Base-by-base conservation (phyloP, 2,113 vertebrate species). In the Maccullochella peelii region DNA sequence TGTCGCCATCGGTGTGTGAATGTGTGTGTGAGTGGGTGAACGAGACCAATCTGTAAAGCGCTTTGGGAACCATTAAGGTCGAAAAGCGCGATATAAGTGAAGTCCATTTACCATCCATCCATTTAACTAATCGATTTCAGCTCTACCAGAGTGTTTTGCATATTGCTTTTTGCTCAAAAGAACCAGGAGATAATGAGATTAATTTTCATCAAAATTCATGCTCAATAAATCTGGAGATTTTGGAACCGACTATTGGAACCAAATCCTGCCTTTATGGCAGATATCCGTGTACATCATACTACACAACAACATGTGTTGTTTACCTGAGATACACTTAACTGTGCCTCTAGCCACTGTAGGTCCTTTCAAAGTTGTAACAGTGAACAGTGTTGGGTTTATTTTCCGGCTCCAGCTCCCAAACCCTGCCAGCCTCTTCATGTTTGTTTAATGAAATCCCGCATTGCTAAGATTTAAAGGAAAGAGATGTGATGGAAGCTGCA, bases 391-490 rank as follows among this genome's bases (percentile, higher is more conserved):
- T 42, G 5, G 21, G 23, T 76, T 78, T 44, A 54, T 54, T 87
- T 40, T 42, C 40, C 61, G 65, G 59, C 73, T 63, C 55, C 61
- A 44, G 67, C 15, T 59, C 71, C 58, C 52, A 65, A 72, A 57
- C 47, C 61, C 50, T n/a, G 72, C 77, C 78, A 36, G 65, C 14
- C 54, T 68, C 75, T 44, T 89, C 79, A 77, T 81, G 78, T 73
- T 73, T 44, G 76, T 86, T 62, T 61, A n/a, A 77, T 75, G 27
- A 68, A 90, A 74, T 36, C 69, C 44, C 36, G 25, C 73, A 27
- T 50, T 5, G 36, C 62, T 61, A 2, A 65, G 73, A 70, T 85
- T 85, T 30, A 36, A 20, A 47, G 42, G 30, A 66, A 47, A 42
- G 30, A n/a, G 5, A 47, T 62, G 59, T 65, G 21, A 8, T n/a